Evolutionary conservation across 1,140 invertebrate species (phyloP).

Genomic region (Orchesella cincta): DNA sequence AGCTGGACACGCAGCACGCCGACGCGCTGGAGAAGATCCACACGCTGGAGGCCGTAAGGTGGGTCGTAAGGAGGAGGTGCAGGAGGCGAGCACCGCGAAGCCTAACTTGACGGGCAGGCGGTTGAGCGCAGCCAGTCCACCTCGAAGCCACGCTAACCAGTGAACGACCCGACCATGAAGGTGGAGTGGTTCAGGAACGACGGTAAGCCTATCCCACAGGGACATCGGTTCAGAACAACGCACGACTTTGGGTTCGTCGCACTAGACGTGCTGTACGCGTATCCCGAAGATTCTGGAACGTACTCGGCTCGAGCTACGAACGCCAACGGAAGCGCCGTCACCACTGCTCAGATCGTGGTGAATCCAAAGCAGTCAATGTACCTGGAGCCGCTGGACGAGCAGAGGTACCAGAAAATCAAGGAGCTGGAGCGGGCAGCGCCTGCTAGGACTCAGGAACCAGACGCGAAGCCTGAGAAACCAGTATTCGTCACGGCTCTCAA

Average conservation of each 20-base stretch:
- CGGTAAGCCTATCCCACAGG: conserved; percentile 81
- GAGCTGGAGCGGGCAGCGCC: conserved; percentile 80
- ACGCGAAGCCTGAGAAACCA: conserved; percentile 75
- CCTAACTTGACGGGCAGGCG: conserved; percentile 66
- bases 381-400: conserved; percentile 80
- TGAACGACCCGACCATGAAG: conserved; percentile 91
- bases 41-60: conserved; percentile 82
- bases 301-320: conserved; percentile 59
- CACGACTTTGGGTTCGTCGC: conserved; percentile 62
- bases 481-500: conserved; percentile 83
- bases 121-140: conserved; percentile 85
- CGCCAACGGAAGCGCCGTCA: conserved; percentile 66
- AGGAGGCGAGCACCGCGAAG: conserved; percentile 84
- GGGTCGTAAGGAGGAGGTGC: conserved; percentile 70
- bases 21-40: conserved; percentile 88
- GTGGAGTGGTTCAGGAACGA: conserved; percentile 92
- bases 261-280: conserved; percentile 62
- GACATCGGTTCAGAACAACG: conserved; percentile 63
- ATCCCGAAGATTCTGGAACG: conserved; percentile 58
- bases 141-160: conserved; percentile 92
- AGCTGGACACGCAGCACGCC: conserved; percentile 87
- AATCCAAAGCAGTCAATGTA: conserved; percentile 78
- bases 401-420: conserved; percentile 82
- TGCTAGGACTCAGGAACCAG: conserved; percentile 72
- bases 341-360: conserved; percentile 81